Base-by-base conservation (phyloP, 2,113 vertebrate genomes). In the Chroicocephalus ridibundus region DNA sequence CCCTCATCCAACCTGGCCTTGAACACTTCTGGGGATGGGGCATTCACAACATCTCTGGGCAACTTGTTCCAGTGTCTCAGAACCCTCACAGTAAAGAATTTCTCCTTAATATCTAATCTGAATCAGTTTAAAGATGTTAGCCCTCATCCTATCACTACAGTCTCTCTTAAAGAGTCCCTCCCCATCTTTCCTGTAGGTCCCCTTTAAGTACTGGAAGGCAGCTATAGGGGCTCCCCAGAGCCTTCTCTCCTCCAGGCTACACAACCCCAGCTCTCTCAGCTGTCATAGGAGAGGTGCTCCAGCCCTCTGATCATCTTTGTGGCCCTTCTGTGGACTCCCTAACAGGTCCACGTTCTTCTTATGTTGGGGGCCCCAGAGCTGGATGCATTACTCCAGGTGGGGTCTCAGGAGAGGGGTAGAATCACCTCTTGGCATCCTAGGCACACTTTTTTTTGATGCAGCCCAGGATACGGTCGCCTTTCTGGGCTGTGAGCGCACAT, bases 191-290 rank as follows among this genome's bases (percentile, higher is more conserved):
- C 36, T 47, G 5, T 19, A 60, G 9, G 16, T 5, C 5, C 6
- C 11, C 1, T 61, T 81, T n/a, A 91, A 12, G 4, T 74, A 71
- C 8, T 26, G 9, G 3, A 57, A 78, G 4, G 36, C 22, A 2
- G 2, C 58, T 20, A 1, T 29, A 18, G 44, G 6, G 3, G 79
- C 6, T 79, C 10, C 12, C 6, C 0, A 0, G 16, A 75, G 6
- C 21, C 25, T 82, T 78, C 7, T 38, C 13, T 7, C 72, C 49
- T 85, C 32, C 14, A 32, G 11, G 20, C 13, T 57, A 6, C 82
- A 38, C 13, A 65, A 15, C 4, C 15, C 7, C 32, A 66, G 5
- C 20, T 51, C 4, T 65, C 26, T 74, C 55, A 61, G 47, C 52
- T 47, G 9, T 61, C 31, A 13, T 0, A 38, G 19, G 11, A 10